These are phyloP conservation scores for Pterophyllum scalare DNA, from an alignment of 2,113 vertebrate genomes.

Conservation along the genomic window DNA sequence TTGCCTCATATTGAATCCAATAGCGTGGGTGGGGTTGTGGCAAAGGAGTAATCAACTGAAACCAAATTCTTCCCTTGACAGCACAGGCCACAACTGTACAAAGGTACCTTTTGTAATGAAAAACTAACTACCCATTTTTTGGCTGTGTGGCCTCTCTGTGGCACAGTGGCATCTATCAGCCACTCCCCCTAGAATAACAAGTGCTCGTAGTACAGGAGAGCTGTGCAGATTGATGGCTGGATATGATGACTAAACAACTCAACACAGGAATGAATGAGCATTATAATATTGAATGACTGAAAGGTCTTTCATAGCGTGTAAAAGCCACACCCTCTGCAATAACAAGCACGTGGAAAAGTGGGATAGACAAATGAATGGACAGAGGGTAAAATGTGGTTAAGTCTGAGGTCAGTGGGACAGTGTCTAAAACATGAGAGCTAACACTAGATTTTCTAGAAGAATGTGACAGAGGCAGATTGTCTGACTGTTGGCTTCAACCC, in stretches of 20 bases:
- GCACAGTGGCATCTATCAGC: conserved; percentile 36
- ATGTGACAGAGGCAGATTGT: neutral
- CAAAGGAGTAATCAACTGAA: conserved; percentile 50
- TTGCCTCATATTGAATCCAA: conserved; percentile 41
- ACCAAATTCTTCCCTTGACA: conserved; percentile 47
- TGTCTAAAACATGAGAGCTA: neutral
- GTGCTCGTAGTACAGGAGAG: neutral
- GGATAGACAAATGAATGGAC: conserved; percentile 40
- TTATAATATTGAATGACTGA: conserved; percentile 48
- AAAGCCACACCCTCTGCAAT: conserved; percentile 56
- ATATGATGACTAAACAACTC: conserved; percentile 54
- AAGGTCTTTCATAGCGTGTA: conserved; percentile 31
- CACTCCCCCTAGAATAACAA: conserved; percentile 65
- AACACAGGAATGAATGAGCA: conserved; percentile 45
- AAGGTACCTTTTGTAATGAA: conserved; percentile 26
- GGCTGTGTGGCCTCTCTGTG: conserved; percentile 21
- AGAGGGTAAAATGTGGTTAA: conserved; percentile 8
- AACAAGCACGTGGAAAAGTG: conserved; percentile 20
- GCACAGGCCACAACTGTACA: neutral
- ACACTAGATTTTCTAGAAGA: neutral
- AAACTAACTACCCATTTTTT: neutral
- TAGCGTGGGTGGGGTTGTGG: conserved; percentile 18
- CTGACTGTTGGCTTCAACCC: neutral
- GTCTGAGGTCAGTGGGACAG: conserved; percentile 23
- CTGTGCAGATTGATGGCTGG: conserved; percentile 40